Evolutionary conservation across 2,797 vertebrate species (phyloP), one percentile per base, ranked within the genome.

Genomic region (Argya squamiceps): DNA sequence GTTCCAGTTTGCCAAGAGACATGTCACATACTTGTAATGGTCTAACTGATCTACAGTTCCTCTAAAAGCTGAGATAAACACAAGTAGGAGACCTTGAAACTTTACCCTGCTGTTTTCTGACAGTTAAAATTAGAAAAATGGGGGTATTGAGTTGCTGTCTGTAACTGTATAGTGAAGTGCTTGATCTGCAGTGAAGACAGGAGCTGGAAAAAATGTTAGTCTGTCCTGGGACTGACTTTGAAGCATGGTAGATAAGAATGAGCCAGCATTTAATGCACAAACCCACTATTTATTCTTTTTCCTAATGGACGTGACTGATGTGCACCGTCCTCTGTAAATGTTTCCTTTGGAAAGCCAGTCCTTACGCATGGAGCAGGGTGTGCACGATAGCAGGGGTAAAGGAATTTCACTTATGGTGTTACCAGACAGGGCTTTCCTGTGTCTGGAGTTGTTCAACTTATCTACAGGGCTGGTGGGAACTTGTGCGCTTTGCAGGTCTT

Each of bases 391-490:
- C 86, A 68, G 50, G 62, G 32, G 17, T 68, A 59, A 84, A 96
- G 86, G 76, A 86, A 90, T 94, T 94, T 79, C 46, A 63, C 93
- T 94, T 63, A 78, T 0, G 0, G 56, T 34, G 18, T 59, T 87
- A 68, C 62, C 90, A 95, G 95, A 96, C 79, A 76, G 77, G 50
- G 77, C 76, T 96, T 95, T 96, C 95, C 93, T 95, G 92, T 93
- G 93, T 96, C 94, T 96, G 93, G 93, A 90, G 63, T 27, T 46
- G 60, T 26, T 81, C 53, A 89, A 2, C 50, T 92, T 93, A 75
- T 91, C 88, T 93, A 2, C 53, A 73, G 73, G 15, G 20, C 37
- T 46, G 24, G 47, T 59, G 71, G 67, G 32, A 92, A 37, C 47
- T 37, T 39, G 30, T 59, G 80, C 36, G 82, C 67, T 81, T 80